phyloP scores from a whole-genome alignment of 2,113 vertebrate species.

The Oenanthe oenanthe region DNA sequence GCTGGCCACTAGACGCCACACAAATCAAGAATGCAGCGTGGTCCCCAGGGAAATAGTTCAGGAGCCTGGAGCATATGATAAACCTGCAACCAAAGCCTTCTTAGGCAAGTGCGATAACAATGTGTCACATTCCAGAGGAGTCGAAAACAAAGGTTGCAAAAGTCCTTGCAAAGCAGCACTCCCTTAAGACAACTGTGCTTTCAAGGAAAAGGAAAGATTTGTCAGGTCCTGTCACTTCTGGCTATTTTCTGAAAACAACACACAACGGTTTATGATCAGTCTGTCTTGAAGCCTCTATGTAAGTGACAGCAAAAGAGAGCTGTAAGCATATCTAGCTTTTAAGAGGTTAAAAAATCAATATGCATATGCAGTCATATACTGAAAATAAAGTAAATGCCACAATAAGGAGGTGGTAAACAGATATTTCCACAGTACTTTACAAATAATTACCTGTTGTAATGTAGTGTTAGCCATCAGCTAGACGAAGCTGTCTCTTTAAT shows the following conservation, averaged over 20 bases:
- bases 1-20: conserved; percentile 71
- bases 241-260: not conserved
- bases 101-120: conserved; percentile 74
- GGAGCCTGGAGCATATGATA: conserved; percentile 76
- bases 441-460: not conserved
- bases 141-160: conserved; percentile 69
- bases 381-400: not conserved
- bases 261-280: not conserved
- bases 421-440: not conserved
- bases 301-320: not conserved
- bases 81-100: conserved; percentile 71
- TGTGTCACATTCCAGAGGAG: conserved; percentile 76
- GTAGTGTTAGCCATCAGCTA: not conserved
- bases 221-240: not conserved
- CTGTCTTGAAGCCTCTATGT: not conserved
- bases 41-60: conserved; percentile 76
- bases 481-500: not conserved
- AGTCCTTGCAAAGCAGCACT: conserved; percentile 30
- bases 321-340: not conserved
- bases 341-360: not conserved
- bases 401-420: not conserved
- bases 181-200: conserved; percentile 47
- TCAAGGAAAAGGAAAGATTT: conserved; percentile 57
- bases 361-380: rapidly evolving
- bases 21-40: conserved; percentile 69